Evolutionary conservation across 37 sponge, comb jelly and placozoan genomes (phyloP), one percentile per base, ranked within the genome.

Genomic region (Axinella damicornis): DNA sequence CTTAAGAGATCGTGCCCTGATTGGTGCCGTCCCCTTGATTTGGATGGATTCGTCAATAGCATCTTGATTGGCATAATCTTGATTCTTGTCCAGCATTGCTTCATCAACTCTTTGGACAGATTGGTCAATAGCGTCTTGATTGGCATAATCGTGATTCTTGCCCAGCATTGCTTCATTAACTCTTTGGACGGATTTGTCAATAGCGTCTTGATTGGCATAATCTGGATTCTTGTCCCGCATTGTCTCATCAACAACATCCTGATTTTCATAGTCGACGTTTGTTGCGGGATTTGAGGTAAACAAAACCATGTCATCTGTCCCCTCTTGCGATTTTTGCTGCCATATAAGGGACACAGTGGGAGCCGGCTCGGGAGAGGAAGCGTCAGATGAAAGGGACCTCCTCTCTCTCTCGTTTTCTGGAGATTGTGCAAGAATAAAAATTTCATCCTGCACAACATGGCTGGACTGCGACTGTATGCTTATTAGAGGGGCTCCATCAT

Each of bases 61-160:
- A 20, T 69, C 69, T 34, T 69, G 69, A 32, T 80, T 80, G 13
- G 68, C 69, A 69, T 69, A 80, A 4, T 80, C 81, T 21, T 53
- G 4, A 57, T 16, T 60, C 11, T 37, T 46, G 56, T 6, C 22
- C 25, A 31, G 31, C 24, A 4, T 35, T 16, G 19, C 69, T 5
- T 66, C 75, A 53, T 54, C 35, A 31, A 35, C 37, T 69, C 14
- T 79, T 56, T 30, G 31, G 2, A 76, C 9, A 0, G 27, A 39
- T 36, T 85, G 66, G 11, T 66, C 80, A 24, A 79, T 66, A 35
- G 54, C 27, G 1, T 69, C 69, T 34, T 69, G 69, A 32, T 80
- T 80, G 13, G 68, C 69, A 69, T 69, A 80, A 4, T 80, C 81
- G 0, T 53, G 4, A 57, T 16, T 60, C 11, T 37, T 46, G 56